Percentiles rank a stretch among this genome's conserved stretches.
phyloP scores from a whole-genome alignment of 2,113 vertebrate species.

The Loxodonta africana region DNA sequence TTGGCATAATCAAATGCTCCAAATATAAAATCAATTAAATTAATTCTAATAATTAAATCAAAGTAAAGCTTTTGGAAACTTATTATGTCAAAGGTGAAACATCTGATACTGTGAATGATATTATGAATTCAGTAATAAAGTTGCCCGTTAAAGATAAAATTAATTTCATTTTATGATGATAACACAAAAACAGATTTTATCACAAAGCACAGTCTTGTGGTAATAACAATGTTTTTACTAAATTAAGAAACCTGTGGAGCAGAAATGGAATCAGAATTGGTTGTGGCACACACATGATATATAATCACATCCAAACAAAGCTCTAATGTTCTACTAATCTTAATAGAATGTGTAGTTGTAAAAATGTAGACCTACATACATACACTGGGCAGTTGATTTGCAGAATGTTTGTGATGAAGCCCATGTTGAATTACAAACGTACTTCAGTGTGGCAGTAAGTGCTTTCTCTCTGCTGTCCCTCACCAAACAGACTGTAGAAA shows the following conservation, averaged over 20 bases:
- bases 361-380: neutral
- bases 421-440: neutral
- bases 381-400: neutral
- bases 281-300: neutral
- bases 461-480: neutral
- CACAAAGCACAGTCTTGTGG: neutral
- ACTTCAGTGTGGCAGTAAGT: neutral
- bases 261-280: conserved; percentile 2
- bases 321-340: neutral
- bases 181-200: conserved; percentile 5
- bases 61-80: neutral
- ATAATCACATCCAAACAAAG: neutral
- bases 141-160: conserved; percentile 25
- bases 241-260: neutral
- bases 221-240: neutral
- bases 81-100: neutral
- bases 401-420: neutral
- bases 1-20: neutral
- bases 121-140: neutral
- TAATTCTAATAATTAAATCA: neutral
- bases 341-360: neutral
- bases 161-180: neutral
- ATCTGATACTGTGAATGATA: conserved; percentile 1
- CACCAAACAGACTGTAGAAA: neutral
- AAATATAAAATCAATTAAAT: conserved; percentile 37